Evolutionary conservation across 2,888 invertebrate species (phyloP).

Genomic region (Nemurella pictetii): DNA sequence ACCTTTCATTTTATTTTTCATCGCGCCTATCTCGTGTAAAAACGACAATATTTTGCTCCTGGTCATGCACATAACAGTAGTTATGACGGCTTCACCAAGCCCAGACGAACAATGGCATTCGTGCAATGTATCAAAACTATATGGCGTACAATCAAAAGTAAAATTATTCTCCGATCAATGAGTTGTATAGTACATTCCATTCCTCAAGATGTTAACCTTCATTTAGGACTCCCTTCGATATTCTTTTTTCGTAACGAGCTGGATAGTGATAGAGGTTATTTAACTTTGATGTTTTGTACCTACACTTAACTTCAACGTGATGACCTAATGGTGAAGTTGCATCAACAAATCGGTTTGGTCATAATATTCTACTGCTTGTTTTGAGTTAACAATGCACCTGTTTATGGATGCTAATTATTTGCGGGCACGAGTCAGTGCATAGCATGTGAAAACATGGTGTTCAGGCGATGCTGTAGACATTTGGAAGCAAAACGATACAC

Average conservation of each 20-base stretch:
- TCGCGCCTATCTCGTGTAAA: neutral
- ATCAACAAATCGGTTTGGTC: neutral
- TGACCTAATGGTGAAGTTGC: neutral
- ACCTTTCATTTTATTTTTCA: neutral
- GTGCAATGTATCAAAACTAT: neutral
- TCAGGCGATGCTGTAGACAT: neutral
- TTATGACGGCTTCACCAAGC: neutral
- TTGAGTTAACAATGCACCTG: neutral
- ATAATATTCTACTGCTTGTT: neutral
- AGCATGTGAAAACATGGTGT: too few relatives aligned
- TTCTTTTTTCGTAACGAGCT: neutral
- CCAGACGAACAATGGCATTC: neutral
- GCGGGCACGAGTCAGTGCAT: neutral
- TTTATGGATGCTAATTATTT: neutral
- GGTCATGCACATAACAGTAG: neutral
- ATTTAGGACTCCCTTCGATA: too few relatives aligned
- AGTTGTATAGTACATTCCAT: neutral
- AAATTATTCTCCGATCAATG: neutral
- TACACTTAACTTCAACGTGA: neutral
- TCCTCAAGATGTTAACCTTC: neutral
- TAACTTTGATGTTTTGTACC: neutral
- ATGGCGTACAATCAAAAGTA: neutral
- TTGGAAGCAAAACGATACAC: neutral
- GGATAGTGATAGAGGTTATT: neutral
- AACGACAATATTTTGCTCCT: neutral